Conservation (phyloP, 2,797 vertebrate genomes). For the Myripristis jacobus region DNA sequence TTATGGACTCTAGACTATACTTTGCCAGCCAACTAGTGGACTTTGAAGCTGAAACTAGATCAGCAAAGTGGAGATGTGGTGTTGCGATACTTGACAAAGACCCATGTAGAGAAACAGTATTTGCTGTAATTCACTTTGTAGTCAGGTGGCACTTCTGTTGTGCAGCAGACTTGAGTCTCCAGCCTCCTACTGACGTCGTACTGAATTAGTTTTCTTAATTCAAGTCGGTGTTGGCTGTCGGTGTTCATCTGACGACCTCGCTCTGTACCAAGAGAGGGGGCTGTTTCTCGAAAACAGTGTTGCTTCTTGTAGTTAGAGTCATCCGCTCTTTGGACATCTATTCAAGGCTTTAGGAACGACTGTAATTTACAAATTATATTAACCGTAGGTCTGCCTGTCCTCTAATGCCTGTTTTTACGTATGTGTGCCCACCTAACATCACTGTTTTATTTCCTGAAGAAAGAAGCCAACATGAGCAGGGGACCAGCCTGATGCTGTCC, state of each 20-base stretch:
- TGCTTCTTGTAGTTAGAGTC: conserved; percentile 28
- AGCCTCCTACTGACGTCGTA: conserved; percentile 35
- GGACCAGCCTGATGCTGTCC: conserved; percentile 6
- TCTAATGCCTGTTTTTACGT: conserved; percentile 49
- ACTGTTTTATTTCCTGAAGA: conserved; percentile 44
- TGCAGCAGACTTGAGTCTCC: conserved; percentile 11
- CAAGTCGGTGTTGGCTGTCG: conserved; percentile 3
- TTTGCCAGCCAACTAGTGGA: conserved; percentile 48
- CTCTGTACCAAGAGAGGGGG: conserved; percentile 13
- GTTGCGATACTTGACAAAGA: conserved; percentile 30
- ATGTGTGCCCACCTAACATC: conserved; percentile 38
- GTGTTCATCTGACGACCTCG: conserved; percentile 4
- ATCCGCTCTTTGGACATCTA: conserved; percentile 7
- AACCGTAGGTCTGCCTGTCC: conserved; percentile 43
- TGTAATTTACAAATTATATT: conserved; percentile 47
- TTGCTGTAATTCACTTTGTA: conserved; percentile 38
- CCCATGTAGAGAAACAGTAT: conserved; percentile 45
- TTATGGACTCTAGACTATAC: conserved; percentile 48
- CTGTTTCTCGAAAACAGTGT: conserved; percentile 25
- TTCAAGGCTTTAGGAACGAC: conserved; percentile 40
- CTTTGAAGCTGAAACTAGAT: neutral
- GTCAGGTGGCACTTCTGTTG: conserved; percentile 12
- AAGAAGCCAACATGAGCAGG: conserved; percentile 23
- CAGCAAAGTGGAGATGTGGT: conserved; percentile 16
- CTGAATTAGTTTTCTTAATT: conserved; percentile 29